A percentile compares a stretch with the other conserved stretches of the same genome.
phyloP scores from a whole-genome alignment of 2,797 vertebrate genomes.

The Mionectes olivaceus region DNA sequence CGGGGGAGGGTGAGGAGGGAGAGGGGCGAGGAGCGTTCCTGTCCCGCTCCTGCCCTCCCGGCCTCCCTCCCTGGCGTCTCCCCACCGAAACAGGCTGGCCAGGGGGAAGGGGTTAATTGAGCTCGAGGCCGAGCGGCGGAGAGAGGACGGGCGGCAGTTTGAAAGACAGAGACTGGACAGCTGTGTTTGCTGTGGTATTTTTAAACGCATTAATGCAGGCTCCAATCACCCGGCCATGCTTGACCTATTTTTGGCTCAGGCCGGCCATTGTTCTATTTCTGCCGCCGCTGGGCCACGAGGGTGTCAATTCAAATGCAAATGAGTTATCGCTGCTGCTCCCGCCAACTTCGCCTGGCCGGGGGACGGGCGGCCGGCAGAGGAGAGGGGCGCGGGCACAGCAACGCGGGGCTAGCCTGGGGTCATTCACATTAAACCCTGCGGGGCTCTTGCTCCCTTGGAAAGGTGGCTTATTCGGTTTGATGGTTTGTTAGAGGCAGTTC shows the following conservation, averaged over 20 bases:
- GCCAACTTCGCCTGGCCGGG: constrained; percentile 76
- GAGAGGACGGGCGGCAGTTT: constrained; percentile 73
- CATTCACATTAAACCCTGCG: constrained; percentile 46
- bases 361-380: background rate
- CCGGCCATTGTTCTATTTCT: constrained; percentile 99
- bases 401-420: constrained; percentile 69
- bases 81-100: background rate
- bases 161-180: constrained; percentile 91
- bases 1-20: background rate
- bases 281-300: constrained; percentile 95
- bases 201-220: constrained; percentile 99
- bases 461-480: constrained; percentile 59
- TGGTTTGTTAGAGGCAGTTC: constrained; percentile 55
- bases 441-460: constrained; percentile 25
- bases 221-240: constrained; percentile 95
- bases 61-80: background rate
- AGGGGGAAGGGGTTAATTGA: constrained; percentile 73
- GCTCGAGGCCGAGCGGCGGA: constrained; percentile 55
- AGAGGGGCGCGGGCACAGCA: constrained; percentile 61
- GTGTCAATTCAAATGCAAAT: constrained; percentile 99
- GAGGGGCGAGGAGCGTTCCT: background rate
- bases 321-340: constrained; percentile 84
- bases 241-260: constrained; percentile 99
- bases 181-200: constrained; percentile 99
- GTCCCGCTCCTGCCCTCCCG: background rate